A percentile compares a stretch with the other conserved stretches of the same genome.
Evolutionary conservation across 2,888 invertebrate species (phyloP).

Genomic region (Altica lythri): DNA sequence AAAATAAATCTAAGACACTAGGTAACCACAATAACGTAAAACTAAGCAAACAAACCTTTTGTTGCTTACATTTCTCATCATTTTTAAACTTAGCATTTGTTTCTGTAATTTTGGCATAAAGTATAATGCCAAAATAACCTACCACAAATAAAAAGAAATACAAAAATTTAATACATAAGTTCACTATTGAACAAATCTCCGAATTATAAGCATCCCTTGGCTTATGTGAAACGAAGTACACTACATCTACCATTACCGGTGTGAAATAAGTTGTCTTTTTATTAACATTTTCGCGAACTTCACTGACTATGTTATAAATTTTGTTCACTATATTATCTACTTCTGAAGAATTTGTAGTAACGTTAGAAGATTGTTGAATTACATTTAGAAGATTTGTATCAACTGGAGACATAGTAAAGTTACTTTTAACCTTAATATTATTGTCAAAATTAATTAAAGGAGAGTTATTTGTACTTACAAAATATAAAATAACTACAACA

Average conservation of each 20-base stretch:
- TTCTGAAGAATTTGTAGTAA: slow-evolving; percentile 41
- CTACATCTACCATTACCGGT: slow-evolving; percentile 39
- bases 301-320: slow-evolving; percentile 48
- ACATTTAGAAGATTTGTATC: slow-evolving; percentile 39
- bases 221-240: slow-evolving; percentile 36
- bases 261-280: slow-evolving; percentile 26
- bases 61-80: slow-evolving; percentile 33
- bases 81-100: slow-evolving; percentile 36
- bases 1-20: slow-evolving; percentile 48
- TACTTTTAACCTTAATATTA: slow-evolving; percentile 24
- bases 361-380: slow-evolving; percentile 44
- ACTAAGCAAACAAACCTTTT: slow-evolving; percentile 40
- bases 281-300: slow-evolving; percentile 28
- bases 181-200: slow-evolving; percentile 28
- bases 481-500: slow-evolving; percentile 39
- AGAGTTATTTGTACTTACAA: slow-evolving; percentile 31
- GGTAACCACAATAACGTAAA: slow-evolving; percentile 52
- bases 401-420: slow-evolving; percentile 30
- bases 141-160: slow-evolving; percentile 47
- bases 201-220: slow-evolving; percentile 28
- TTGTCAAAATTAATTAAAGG: slow-evolving; percentile 12
- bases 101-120: slow-evolving; percentile 48
- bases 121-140: slow-evolving; percentile 43
- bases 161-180: slow-evolving; percentile 43
- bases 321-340: slow-evolving; percentile 46